phyloP scores from a whole-genome alignment of 2,797 vertebrate species.

The Paramormyrops hopkinsi region DNA sequence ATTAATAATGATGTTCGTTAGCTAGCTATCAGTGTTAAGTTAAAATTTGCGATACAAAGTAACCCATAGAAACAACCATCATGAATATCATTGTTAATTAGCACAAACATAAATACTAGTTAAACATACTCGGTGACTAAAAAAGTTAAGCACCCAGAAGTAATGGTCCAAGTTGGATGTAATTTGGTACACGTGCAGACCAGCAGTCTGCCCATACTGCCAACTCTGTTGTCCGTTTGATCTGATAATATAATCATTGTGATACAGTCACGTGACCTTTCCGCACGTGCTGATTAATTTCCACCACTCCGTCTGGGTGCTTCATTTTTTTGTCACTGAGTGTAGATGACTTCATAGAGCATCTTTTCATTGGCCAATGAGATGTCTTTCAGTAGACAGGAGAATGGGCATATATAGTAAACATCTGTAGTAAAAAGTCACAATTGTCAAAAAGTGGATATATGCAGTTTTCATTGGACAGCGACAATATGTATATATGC shows the following conservation, averaged over 20 bases:
- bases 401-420: not conserved
- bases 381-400: not conserved
- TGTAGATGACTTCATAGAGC: not conserved
- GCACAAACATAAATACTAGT: not conserved
- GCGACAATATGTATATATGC: not conserved
- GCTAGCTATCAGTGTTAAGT: not conserved
- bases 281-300: not conserved
- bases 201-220: not conserved
- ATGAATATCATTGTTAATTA: not conserved
- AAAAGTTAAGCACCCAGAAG: not conserved
- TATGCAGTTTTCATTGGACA: not conserved
- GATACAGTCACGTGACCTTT: not conserved
- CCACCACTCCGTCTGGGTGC: not conserved
- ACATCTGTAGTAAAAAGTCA: not conserved
- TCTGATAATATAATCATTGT: not conserved
- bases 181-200: not conserved
- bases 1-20: not conserved
- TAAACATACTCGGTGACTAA: not conserved
- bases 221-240: not conserved
- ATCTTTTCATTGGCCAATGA: not conserved
- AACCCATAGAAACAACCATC: not conserved
- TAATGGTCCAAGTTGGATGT: not conserved
- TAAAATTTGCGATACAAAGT: not conserved
- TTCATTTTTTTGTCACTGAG: not conserved
- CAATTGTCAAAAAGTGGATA: not conserved